Percentiles rank a stretch among this genome's conserved stretches.
Conservation (phyloP, 2,113 vertebrate species). For the Alligator sinensis region DNA sequence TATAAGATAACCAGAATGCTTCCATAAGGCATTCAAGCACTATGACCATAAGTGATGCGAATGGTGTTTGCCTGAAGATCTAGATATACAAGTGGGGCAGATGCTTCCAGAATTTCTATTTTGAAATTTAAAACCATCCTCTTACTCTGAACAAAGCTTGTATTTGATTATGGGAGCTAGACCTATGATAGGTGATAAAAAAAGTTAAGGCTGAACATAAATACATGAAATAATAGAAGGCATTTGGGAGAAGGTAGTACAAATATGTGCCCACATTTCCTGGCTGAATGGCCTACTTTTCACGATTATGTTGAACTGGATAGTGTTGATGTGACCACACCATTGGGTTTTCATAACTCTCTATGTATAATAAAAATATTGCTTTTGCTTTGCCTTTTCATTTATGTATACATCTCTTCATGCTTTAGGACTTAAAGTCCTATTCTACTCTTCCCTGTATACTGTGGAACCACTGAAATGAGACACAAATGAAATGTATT, state of each 20-base stretch:
- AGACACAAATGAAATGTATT: conserved; percentile 8
- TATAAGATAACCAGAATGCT: neutral
- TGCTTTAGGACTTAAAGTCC: neutral
- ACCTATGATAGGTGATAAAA: neutral
- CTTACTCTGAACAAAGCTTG: neutral
- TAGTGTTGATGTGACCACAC: neutral
- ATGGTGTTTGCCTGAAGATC: neutral
- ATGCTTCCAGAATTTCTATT: neutral
- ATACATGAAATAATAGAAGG: neutral
- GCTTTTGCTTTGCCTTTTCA: neutral
- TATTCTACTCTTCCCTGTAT: neutral
- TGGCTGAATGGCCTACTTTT: neutral
- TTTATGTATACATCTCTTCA: neutral
- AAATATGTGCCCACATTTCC: neutral
- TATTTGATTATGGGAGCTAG: neutral
- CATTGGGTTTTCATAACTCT: neutral
- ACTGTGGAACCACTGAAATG: neutral
- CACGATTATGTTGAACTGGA: neutral
- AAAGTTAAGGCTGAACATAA: neutral
- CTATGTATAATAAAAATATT: neutral
- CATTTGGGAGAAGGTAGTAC: neutral
- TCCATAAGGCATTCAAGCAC: neutral
- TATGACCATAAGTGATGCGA: neutral
- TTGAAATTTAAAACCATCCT: neutral
- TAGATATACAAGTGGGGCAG: neutral